Percentiles rank a stretch among this genome's conserved stretches.
Conservation (phyloP, 2,113 vertebrate genomes). For the Oenanthe oenanthe region DNA sequence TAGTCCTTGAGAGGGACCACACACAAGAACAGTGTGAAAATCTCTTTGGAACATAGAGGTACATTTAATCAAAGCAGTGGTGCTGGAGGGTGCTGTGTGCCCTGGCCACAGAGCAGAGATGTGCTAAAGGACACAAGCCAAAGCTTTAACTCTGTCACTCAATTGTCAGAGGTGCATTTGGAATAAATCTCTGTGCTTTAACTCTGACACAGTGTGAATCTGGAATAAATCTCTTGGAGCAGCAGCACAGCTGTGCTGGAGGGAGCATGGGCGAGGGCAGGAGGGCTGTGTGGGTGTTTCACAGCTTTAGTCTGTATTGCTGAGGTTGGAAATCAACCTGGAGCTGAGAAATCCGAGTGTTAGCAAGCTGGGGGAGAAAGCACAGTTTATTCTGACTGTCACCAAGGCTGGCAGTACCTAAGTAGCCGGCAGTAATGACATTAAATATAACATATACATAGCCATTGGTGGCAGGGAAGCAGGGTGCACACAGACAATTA, state of each 20-base stretch:
- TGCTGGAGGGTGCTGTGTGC: background rate
- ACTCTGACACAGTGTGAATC: background rate
- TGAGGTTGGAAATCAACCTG: background rate
- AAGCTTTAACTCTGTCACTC: background rate
- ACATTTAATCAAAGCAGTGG: background rate
- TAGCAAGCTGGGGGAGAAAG: background rate
- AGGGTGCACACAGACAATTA: fast-evolving
- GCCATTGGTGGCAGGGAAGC: background rate
- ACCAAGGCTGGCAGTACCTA: background rate
- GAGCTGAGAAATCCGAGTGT: background rate
- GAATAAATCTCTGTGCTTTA: background rate
- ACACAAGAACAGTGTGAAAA: background rate
- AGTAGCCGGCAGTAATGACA: background rate
- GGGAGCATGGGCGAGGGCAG: background rate
- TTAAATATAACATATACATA: fast-evolving
- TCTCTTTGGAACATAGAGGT: background rate
- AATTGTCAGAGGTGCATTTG: too few species aligned
- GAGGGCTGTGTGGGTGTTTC: background rate
- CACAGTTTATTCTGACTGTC: fast-evolving
- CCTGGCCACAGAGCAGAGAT: background rate
- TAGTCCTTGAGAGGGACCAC: background rate
- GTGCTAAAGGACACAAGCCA: background rate
- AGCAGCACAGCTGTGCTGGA: background rate
- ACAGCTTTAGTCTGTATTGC: background rate
- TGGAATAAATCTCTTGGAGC: background rate